These are phyloP conservation scores for Acromyrmex echinatior DNA, from an alignment of 1,140 invertebrate species.

Conservation along the genomic window DNA sequence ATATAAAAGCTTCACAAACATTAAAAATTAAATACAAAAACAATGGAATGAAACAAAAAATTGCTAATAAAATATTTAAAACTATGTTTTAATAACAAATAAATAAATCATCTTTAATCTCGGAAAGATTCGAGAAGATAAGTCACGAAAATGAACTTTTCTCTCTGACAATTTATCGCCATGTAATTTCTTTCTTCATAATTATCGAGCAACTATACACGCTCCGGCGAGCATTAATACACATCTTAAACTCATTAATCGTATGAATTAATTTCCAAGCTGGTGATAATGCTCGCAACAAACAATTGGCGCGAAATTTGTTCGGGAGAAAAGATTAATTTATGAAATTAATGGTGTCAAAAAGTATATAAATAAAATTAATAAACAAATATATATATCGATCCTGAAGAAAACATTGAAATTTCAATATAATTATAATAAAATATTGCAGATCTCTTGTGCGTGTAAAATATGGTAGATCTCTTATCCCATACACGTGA, in stretches of 20 bases:
- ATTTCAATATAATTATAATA: neutral
- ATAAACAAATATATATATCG: neutral
- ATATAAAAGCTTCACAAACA: too few relatives aligned
- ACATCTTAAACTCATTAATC: conserved; percentile 2
- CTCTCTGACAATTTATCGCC: conserved; percentile 24
- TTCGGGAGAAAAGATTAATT: conserved; percentile 51
- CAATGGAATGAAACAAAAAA: too few relatives aligned
- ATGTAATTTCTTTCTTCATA: conserved; percentile 29
- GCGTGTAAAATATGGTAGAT: neutral
- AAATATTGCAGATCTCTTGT: neutral
- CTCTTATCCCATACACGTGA: neutral
- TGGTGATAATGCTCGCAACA: conserved; percentile 69
- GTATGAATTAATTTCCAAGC: conserved; percentile 71
- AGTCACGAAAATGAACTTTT: conserved; percentile 15
- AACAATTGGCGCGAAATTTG: conserved; percentile 66
- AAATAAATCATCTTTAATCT: conserved; percentile 20
- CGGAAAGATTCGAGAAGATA: neutral
- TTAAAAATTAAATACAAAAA: too few relatives aligned
- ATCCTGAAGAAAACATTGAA: neutral
- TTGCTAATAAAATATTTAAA: too few relatives aligned
- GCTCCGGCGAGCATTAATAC: neutral
- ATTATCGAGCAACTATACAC: neutral
- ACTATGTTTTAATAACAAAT: too few relatives aligned
- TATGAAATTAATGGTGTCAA: neutral
- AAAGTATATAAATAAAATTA: conserved; percentile 13